These are phyloP conservation scores for Steinernema feltiae DNA, from an alignment of 1,140 invertebrate genomes.

Conservation along the genomic window DNA sequence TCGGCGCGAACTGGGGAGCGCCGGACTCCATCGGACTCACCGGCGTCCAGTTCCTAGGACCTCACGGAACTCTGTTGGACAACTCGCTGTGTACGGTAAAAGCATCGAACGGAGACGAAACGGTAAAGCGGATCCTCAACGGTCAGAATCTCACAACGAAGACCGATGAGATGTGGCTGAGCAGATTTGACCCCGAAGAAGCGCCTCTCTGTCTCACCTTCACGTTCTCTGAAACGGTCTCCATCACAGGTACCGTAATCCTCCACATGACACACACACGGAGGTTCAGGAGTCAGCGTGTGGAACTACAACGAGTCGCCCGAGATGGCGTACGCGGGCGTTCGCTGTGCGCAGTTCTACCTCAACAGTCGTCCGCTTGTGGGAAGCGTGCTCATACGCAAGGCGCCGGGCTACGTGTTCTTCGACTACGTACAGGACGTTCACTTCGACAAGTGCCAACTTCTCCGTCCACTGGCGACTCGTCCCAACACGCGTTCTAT, in stretches of 20 bases:
- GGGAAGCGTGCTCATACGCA: not conserved
- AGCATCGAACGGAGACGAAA: constrained; percentile 49
- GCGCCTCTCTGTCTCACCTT: constrained; percentile 58
- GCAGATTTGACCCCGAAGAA: constrained; percentile 60
- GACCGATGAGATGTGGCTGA: constrained; percentile 62
- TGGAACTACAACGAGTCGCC: constrained; percentile 76
- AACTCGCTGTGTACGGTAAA: constrained; percentile 43
- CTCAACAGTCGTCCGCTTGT: not conserved
- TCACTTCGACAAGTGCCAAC: constrained; percentile 42
- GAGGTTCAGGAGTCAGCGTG: constrained; percentile 63
- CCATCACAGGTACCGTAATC: constrained; percentile 63
- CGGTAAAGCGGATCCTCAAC: constrained; percentile 54
- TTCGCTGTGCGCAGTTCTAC: constrained; percentile 59
- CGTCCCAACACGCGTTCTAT: constrained; percentile 48
- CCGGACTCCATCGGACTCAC: constrained; percentile 61
- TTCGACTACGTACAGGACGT: constrained; percentile 57
- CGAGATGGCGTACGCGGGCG: constrained; percentile 71
- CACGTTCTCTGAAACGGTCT: constrained; percentile 63
- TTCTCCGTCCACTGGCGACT: constrained; percentile 26
- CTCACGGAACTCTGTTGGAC: constrained; percentile 57
- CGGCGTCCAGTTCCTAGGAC: constrained; percentile 61
- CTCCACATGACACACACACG: constrained; percentile 44
- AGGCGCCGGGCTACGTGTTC: constrained; percentile 45
- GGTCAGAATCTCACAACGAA: constrained; percentile 59
- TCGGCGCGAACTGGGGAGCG: constrained; percentile 62